These are phyloP conservation scores for Xestia rhomboidea DNA, from an alignment of 2,888 invertebrate species.

Conservation along the genomic window DNA sequence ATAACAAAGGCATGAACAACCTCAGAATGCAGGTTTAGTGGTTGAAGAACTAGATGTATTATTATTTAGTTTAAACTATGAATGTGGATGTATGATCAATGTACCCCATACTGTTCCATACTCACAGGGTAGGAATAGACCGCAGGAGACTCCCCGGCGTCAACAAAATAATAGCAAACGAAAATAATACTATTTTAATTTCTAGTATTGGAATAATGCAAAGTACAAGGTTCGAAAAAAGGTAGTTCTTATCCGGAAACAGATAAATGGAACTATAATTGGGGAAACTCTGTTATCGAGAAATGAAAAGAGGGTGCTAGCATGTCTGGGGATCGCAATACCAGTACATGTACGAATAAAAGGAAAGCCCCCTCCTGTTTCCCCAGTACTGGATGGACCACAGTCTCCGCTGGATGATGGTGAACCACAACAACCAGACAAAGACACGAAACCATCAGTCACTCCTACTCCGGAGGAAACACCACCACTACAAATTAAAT, in stretches of 20 bases:
- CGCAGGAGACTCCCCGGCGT: no score
- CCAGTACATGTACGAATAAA: conserved; percentile 16
- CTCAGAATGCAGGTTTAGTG: no score
- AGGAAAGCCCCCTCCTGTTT: conserved; percentile 11
- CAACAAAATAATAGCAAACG: no score
- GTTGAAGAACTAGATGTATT: no score
- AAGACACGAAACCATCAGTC: neutral
- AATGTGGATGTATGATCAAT: no score
- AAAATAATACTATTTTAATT: conserved; percentile 16
- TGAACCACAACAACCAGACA: neutral
- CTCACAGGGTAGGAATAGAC: no score
- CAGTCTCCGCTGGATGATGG: neutral
- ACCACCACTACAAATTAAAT: neutral
- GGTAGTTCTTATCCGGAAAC: conserved; percentile 14
- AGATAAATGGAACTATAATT: conserved; percentile 7
- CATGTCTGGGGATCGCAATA: conserved; percentile 29
- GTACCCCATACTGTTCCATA: no score
- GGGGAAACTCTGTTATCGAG: conserved; percentile 13
- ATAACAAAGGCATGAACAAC: no score
- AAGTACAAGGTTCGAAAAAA: conserved; percentile 39
- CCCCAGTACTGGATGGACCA: conserved; percentile 2
- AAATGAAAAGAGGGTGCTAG: conserved; percentile 36
- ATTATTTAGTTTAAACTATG: no score
- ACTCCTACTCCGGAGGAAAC: conserved; percentile 1
- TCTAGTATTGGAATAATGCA: conserved; percentile 38